Conservation (phyloP, 92 coral and sea anemone species). For the Porites evermanni region DNA sequence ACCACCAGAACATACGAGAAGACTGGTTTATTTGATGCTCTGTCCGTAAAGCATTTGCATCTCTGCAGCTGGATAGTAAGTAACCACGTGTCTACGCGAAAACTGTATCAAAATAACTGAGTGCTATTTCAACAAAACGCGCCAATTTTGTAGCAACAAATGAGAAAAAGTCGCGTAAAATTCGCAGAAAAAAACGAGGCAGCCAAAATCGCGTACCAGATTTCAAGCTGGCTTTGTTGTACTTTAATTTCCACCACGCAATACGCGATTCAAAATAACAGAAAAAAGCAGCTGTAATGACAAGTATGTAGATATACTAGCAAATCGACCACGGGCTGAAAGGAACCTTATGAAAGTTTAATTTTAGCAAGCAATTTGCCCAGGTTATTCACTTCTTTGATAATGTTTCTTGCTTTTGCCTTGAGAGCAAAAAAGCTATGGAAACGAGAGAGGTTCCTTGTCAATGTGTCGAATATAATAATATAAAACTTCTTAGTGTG, state of each 20-base stretch:
- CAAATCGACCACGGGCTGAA: slow-evolving; percentile 49
- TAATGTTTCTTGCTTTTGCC: neutral
- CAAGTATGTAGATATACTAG: slow-evolving; percentile 42
- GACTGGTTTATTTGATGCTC: slow-evolving; percentile 14
- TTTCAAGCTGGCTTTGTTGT: slow-evolving; percentile 3
- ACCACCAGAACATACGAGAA: slow-evolving; percentile 21
- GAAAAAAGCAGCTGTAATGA: slow-evolving; percentile 43
- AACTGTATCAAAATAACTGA: slow-evolving; percentile 45
- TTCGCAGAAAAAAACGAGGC: neutral
- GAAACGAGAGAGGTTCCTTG: slow-evolving; percentile 16
- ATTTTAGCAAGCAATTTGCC: slow-evolving; percentile 55
- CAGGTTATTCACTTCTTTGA: slow-evolving; percentile 17
- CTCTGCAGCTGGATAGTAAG: slow-evolving; percentile 38
- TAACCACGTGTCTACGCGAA: slow-evolving; percentile 26
- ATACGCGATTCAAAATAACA: slow-evolving; percentile 31
- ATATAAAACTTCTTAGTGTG: slow-evolving; percentile 9
- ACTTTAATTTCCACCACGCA: slow-evolving; percentile 2
- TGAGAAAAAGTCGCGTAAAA: neutral
- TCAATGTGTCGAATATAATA: slow-evolving; percentile 22
- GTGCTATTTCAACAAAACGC: slow-evolving; percentile 1
- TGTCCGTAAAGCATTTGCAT: slow-evolving; percentile 22
- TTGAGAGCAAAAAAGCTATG: slow-evolving; percentile 32
- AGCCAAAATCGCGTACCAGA: neutral
- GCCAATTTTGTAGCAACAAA: neutral
- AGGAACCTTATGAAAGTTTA: slow-evolving; percentile 73